Base-by-base conservation (phyloP, 2,888 invertebrate genomes). In the Sarcophaga variegata region DNA sequence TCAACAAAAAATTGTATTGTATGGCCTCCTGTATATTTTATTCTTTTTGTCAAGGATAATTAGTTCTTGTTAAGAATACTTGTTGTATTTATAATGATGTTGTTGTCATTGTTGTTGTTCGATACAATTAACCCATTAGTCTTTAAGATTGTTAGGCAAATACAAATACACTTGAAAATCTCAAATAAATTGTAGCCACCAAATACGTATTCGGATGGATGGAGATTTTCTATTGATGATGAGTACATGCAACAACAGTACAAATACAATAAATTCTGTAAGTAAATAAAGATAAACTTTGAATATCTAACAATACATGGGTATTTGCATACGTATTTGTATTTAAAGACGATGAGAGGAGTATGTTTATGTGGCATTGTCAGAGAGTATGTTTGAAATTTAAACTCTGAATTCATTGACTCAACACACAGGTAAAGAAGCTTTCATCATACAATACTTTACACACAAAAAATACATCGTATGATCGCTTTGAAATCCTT, bases 121-220 rank as follows among this genome's bases (percentile, higher is more conserved):
- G 59, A 81, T 81, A 87, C 84, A 87, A 84, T 87, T 86, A 83
- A 87, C 83, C 83, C 84, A 87, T 87, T 87, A 84, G 84, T 84
- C 78, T 87, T 81, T 76, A 87, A 83, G 87, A 87, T 87, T 87
- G 71, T 84, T 84, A 76, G 27, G 72, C 76, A 87, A 87, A 87
- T 49, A 62, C 54, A 84, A 84, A 87, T 60, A 67, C 11, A 22
- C 22, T n/a, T 66, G 22, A 54, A 17, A 4, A 12, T 37, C 12
- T 3, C 8, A 2, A 60, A 60, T 25, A 60, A 25, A 69, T 20
- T 54, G 12, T 54, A 37, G 37, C 37, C 37, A 37, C 37, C 37
- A 37, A 37, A 27, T 45, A 76, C 12, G n/a, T 4, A 47, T 17
- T 25, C 20, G 6, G 25, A 80, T 62, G 5, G 6, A 20, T 62